Evolutionary conservation across 2,888 invertebrate species (phyloP), one percentile per base, ranked within the genome.

Genomic region (Aquatica leii): DNA sequence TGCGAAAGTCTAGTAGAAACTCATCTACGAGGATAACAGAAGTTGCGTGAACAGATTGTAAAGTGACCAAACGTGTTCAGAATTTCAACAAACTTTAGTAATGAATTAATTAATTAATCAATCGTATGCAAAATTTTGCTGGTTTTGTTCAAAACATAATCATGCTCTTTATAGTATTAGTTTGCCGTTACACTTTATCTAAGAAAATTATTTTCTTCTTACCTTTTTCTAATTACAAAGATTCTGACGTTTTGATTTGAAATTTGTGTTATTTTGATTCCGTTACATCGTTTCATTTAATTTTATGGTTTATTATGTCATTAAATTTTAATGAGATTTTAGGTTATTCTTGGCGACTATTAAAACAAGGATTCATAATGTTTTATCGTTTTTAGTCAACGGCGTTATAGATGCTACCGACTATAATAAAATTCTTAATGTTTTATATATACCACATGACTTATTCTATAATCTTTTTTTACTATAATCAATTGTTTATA

Each of bases 1-100:
- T 43, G 14, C 9, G 40, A 6, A 17, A 14, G 41, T 43, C 41
- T n/a, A n/a, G n/a, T 17, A 43, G 41, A 43, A 43, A 43, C 41
- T 17, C 41, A 49, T 24, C 24, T 18, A 24, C n/a, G 49, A 2
- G 24, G 24, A 11, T 49, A 21, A 49, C n/a, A 21, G 49, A 48
- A 51, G 58, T 64, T 61, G 67, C 70, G 68, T 65, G 68, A 67
- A 67, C 65, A 54, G 67, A 61, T 70, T 70, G 68, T 62, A 70
- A 70, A 72, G 67, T 71, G 72, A 72, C 70, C 69, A 67, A 59
- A 72, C 72, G 72, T 72, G 72, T 70, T 55, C 65, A 49, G 72
- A 69, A 71, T 72, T 52, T 55, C 54, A 66, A 48, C 55, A 9
- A 59, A 61, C 58, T 66, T 67, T 62, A 61, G 60, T 69, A 37